These are phyloP conservation scores for Myanophis thanlyinensis DNA, from an alignment of 2,113 vertebrate genomes.

Conservation along the genomic window DNA sequence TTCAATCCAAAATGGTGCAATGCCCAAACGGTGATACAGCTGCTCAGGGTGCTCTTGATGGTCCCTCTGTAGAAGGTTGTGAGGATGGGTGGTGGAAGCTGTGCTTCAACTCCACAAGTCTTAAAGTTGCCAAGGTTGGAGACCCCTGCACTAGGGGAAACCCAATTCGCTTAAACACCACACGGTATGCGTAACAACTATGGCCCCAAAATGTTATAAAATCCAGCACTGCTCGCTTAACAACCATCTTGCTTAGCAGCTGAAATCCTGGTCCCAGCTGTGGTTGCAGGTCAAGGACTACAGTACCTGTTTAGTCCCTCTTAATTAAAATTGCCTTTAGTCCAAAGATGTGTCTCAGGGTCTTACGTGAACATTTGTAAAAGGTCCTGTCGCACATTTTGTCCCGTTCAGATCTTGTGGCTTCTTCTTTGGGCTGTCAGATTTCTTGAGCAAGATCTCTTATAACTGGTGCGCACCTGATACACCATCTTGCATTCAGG, in stretches of 20 bases:
- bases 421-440: not conserved
- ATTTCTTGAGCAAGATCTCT: not conserved
- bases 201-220: not conserved
- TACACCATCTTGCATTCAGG: not conserved
- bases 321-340: constrained; percentile 13
- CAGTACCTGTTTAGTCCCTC: not conserved
- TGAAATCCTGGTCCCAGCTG: not conserved
- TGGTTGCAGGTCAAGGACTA: not conserved
- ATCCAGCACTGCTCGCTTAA: not conserved
- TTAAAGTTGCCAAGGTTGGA: no score
- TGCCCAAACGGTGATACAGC: no score
- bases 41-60: no score
- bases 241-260: not conserved
- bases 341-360: not conserved
- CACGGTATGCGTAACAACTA: not conserved
- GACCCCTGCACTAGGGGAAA: not conserved
- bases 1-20: no score
- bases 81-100: no score
- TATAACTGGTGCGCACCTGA: no score
- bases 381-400: not conserved
- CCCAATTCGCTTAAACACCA: not conserved
- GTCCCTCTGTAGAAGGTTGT: no score
- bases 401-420: not conserved
- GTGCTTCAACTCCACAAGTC: no score
- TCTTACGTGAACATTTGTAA: not conserved